Evolutionary conservation across 2,113 vertebrate species (phyloP).

Genomic region (western clawed frog (Xenopus tropicalis)): DNA sequence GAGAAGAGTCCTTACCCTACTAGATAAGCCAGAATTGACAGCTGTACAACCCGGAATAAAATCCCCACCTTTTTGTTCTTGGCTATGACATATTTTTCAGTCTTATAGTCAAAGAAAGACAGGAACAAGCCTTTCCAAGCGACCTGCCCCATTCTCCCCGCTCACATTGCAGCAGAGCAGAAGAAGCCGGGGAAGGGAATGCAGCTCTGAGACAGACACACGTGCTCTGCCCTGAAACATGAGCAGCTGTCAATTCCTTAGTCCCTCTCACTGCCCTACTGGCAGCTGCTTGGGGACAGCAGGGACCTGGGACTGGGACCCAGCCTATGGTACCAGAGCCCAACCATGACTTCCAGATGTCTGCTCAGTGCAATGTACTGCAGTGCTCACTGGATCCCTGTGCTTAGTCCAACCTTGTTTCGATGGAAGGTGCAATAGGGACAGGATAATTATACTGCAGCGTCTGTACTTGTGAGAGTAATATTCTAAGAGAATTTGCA

Average conservation of each 20-base stretch:
- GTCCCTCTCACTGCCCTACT: too few relatives aligned
- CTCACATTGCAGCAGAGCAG: neutral
- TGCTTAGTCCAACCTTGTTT: too few relatives aligned
- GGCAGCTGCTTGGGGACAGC: neutral
- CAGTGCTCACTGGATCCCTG: too few relatives aligned
- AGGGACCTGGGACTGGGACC: neutral
- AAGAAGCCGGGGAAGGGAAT: slow-evolving; percentile 29
- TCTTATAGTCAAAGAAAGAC: slow-evolving; percentile 90
- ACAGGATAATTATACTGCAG: too few relatives aligned
- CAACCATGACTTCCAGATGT: neutral
- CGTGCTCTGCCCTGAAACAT: slow-evolving; percentile 47
- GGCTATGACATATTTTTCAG: slow-evolving; percentile 89
- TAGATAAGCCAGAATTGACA: slow-evolving; percentile 84
- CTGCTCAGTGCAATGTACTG: neutral
- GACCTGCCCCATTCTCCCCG: slow-evolving; percentile 70
- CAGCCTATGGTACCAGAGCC: neutral
- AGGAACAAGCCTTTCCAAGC: slow-evolving; percentile 65
- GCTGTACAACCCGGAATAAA: slow-evolving; percentile 83
- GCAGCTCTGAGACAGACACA: slow-evolving; percentile 44
- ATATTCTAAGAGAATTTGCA: too few relatives aligned
- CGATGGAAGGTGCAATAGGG: too few relatives aligned
- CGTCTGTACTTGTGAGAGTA: too few relatives aligned
- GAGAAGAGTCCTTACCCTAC: slow-evolving; percentile 74
- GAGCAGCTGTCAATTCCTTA: slow-evolving; percentile 23
- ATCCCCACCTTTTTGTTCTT: slow-evolving; percentile 90